Evolutionary conservation across 2,888 invertebrate species (phyloP).

Genomic region (Philereme transversata): DNA sequence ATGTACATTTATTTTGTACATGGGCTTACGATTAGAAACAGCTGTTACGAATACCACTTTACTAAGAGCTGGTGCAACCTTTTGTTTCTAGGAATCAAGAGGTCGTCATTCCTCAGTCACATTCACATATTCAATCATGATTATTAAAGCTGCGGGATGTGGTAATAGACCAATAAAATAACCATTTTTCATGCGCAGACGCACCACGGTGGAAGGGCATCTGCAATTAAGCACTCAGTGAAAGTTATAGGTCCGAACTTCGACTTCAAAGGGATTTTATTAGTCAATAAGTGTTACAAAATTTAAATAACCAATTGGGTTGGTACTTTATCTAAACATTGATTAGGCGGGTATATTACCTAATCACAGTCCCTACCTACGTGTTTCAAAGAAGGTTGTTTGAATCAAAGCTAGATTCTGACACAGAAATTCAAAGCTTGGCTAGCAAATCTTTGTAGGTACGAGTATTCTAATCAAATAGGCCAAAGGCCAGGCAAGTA

Average conservation of each 20-base stretch:
- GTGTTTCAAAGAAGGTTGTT: neutral
- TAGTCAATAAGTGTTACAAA: slow-evolving; percentile 33
- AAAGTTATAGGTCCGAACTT: slow-evolving; percentile 42
- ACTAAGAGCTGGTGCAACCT: slow-evolving; percentile 37
- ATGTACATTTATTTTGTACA: slow-evolving; percentile 7
- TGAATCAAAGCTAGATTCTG: too few relatives aligned
- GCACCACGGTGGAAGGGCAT: slow-evolving; percentile 33
- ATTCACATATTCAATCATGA: slow-evolving; percentile 45
- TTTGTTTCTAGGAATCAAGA: slow-evolving; percentile 34
- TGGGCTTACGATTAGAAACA: slow-evolving; percentile 42
- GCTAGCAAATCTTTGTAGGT: too few relatives aligned
- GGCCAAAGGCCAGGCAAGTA: neutral
- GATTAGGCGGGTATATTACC: slow-evolving; percentile 5
- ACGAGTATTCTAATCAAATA: neutral
- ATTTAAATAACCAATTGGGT: slow-evolving; percentile 28
- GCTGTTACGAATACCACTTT: slow-evolving; percentile 40
- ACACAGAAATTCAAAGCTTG: too few relatives aligned
- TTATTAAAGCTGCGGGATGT: slow-evolving; percentile 45
- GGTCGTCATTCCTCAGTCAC: slow-evolving; percentile 38
- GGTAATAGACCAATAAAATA: slow-evolving; percentile 56
- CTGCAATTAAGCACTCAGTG: slow-evolving; percentile 44
- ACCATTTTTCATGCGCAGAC: slow-evolving; percentile 46
- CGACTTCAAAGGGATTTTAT: slow-evolving; percentile 33
- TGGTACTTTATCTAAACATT: slow-evolving; percentile 18
- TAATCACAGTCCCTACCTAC: neutral